Base-by-base conservation (phyloP, 2,888 invertebrate genomes). In the Deilephila porcellus region DNA sequence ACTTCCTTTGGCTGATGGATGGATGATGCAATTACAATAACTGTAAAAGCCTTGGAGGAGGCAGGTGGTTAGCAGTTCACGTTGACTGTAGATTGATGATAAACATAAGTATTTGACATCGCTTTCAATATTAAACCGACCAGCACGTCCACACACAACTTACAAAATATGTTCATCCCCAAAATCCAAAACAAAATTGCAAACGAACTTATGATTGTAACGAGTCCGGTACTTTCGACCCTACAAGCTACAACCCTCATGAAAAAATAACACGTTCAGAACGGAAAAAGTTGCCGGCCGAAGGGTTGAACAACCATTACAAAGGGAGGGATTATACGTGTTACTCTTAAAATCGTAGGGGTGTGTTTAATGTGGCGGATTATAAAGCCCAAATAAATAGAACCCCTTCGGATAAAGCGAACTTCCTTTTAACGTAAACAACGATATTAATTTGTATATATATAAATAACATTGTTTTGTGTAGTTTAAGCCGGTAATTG, bases 291-390 rank as follows among this genome's bases (percentile, higher is more conserved):
- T 83, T 81, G 72, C 75, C 74, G 76, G 74, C 76, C 76, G 81
- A 84, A 85, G 86, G 85, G 83, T 82, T 80, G 76, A 87, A 83
- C 78, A 81, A 76, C 81, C 83, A 86, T 89, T 87, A 88, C 83
- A 85, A 56, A 86, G 84, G 85, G 85, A 77, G 76, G 84, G 87
- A 85, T 88, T 88, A 88, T 80, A 81, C 82, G 81, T 83, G 87
- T 85, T 85, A 83, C 86, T 86, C 82, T 82, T 71, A 77, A 80
- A 76, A 77, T 74, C 78, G 79, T 79, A 74, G 77, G 73, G 79
- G 78, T 82, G 82, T 84, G 82, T 84, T 79, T 81, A 81, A 80
- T 76, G 81, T 75, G 75, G 67, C 45, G 83, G 86, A 85, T 87
- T 85, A 86, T 77, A 79, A 74, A 75, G 77, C 83, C 83, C 80